Conservation (phyloP, 2,797 vertebrate genomes). For the Phataginus tricuspis region DNA sequence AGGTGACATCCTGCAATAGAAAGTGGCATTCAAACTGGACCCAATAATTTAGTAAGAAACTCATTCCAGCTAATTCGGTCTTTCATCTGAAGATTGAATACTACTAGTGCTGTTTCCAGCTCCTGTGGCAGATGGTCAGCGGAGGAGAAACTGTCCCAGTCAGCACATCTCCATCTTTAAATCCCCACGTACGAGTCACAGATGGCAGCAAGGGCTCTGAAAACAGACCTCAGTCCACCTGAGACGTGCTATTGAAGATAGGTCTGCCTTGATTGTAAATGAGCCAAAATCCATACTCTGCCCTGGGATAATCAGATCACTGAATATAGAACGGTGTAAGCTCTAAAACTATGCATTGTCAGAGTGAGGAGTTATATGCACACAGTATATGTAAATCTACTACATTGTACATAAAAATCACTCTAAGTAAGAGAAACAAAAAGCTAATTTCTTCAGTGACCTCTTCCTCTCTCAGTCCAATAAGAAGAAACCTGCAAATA, state of each 20-base stretch:
- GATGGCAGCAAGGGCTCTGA: constrained; percentile 72
- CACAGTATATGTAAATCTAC: neutral
- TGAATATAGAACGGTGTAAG: constrained; percentile 25
- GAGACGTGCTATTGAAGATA: constrained; percentile 24
- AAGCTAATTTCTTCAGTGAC: neutral
- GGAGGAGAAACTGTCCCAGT: constrained; percentile 65
- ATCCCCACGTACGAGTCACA: constrained; percentile 73
- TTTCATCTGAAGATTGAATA: constrained; percentile 77
- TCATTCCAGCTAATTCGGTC: constrained; percentile 9
- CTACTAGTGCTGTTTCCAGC: neutral
- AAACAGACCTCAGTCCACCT: constrained; percentile 60
- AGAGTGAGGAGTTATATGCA: neutral
- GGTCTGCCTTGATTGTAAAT: constrained; percentile 26
- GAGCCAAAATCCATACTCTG: constrained; percentile 46
- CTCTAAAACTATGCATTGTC: neutral
- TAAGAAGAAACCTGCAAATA: neutral
- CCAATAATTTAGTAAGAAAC: neutral
- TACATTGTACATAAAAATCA: neutral
- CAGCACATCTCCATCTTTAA: constrained; percentile 69
- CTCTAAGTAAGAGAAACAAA: no score
- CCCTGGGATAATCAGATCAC: constrained; percentile 34
- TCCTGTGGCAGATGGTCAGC: constrained; percentile 83
- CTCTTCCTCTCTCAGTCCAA: neutral
- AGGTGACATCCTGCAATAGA: neutral
- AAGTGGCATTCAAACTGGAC: neutral